Percentiles rank a stretch among this genome's conserved stretches.
These are phyloP conservation scores for Schrankia costaestrigalis DNA, from an alignment of 2,888 invertebrate species.

Conservation along the genomic window DNA sequence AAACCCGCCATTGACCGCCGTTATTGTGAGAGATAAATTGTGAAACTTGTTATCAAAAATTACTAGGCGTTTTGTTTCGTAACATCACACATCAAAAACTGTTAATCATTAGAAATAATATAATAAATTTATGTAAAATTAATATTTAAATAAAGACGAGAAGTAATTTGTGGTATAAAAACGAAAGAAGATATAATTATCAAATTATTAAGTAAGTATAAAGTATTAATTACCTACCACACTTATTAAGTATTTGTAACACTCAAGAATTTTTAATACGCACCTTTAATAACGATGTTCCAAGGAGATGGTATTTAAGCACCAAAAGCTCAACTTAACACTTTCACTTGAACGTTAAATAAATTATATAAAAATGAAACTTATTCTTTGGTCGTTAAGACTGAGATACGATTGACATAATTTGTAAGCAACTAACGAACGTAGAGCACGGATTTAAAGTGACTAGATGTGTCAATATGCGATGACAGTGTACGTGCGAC, in stretches of 20 bases:
- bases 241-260: constrained; percentile 20
- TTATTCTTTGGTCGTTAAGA: constrained; percentile 24
- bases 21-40: constrained; percentile 17
- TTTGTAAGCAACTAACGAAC: constrained; percentile 18
- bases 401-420: constrained; percentile 31
- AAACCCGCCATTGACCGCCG: constrained; percentile 37
- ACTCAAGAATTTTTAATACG: constrained; percentile 36
- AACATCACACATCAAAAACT: constrained; percentile 9
- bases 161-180: too few relatives aligned
- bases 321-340: constrained; percentile 30
- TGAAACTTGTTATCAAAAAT: too few relatives aligned
- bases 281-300: constrained; percentile 40
- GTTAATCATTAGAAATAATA: constrained; percentile 6
- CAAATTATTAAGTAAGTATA: constrained; percentile 18
- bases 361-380: constrained; percentile 26
- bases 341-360: constrained; percentile 33
- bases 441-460: constrained; percentile 37
- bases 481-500: constrained; percentile 57
- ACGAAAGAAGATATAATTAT: too few relatives aligned
- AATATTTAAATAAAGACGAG: constrained; percentile 23
- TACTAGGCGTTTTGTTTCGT: neutral
- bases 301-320: constrained; percentile 36
- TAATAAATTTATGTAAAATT: constrained; percentile 14
- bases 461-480: constrained; percentile 65
- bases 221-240: constrained; percentile 20